Evolutionary conservation across 2,113 vertebrate species (phyloP).

Genomic region (Elanoides forficatus): DNA sequence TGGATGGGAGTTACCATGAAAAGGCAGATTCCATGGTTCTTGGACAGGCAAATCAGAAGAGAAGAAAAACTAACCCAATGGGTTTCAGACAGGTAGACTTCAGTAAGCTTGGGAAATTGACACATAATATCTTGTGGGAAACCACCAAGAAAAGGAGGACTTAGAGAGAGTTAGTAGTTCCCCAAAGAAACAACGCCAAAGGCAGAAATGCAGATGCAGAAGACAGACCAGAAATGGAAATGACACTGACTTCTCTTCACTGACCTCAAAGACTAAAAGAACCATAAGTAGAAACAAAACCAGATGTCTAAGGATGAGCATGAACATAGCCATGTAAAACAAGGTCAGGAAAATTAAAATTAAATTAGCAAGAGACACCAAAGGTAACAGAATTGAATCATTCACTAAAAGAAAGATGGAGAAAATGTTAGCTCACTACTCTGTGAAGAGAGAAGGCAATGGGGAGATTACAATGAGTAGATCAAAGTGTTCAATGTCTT

Average conservation of each 20-base stretch:
- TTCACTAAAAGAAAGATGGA: background rate
- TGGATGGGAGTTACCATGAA: background rate
- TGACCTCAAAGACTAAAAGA: background rate
- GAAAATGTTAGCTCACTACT: background rate
- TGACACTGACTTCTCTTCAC: background rate
- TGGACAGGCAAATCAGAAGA: background rate
- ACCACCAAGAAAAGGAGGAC: background rate
- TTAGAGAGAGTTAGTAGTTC: background rate
- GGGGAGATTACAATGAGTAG: background rate
- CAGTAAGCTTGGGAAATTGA: background rate
- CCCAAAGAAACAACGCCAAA: background rate
- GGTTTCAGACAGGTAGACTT: background rate
- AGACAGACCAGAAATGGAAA: background rate
- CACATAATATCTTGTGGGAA: background rate
- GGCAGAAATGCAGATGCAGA: background rate
- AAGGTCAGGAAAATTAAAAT: background rate
- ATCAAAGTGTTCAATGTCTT: background rate
- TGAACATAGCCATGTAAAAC: background rate
- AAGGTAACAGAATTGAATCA: conserved; percentile 2
- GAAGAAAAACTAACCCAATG: background rate
- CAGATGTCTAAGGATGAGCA: background rate
- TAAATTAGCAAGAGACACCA: background rate
- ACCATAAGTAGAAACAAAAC: background rate
- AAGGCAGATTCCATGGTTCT: background rate
- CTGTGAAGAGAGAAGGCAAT: background rate